Conservation (phyloP, 2,888 invertebrate species). For the Atrina japonica region DNA sequence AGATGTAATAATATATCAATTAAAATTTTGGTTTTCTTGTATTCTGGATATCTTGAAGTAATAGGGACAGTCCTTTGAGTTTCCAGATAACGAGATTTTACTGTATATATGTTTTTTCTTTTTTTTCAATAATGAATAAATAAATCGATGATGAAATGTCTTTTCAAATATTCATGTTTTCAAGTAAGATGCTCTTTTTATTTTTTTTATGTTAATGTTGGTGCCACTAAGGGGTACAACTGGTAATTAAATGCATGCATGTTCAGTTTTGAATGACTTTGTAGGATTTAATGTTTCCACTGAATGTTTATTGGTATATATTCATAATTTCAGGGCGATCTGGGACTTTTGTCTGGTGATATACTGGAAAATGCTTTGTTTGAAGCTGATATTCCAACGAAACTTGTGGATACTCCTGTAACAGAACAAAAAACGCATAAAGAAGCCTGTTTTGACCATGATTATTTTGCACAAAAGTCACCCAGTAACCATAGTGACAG, state of each 20-base stretch:
- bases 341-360: conserved; percentile 55
- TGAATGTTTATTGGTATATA: background rate
- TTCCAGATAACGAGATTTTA: no score
- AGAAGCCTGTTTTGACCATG: conserved; percentile 58
- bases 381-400: conserved; percentile 31
- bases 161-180: no score
- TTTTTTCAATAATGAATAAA: no score
- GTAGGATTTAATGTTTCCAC: background rate
- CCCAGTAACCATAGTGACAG: conserved; percentile 72
- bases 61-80: no score
- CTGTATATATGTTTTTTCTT: no score
- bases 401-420: conserved; percentile 1
- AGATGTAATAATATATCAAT: no score
- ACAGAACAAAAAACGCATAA: conserved; percentile 18
- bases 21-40: no score
- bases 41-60: no score
- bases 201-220: no score
- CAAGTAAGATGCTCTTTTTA: no score
- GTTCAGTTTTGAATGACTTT: background rate
- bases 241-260: background rate
- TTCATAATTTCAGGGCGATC: conserved; percentile 64
- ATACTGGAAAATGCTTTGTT: conserved; percentile 45
- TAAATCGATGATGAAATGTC: no score
- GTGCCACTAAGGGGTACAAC: no score
- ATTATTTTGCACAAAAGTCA: conserved; percentile 68